A percentile compares a stretch with the other conserved stretches of the same genome.
These are phyloP conservation scores for Merluccius polli DNA, from an alignment of 2,797 vertebrate genomes.

Conservation along the genomic window DNA sequence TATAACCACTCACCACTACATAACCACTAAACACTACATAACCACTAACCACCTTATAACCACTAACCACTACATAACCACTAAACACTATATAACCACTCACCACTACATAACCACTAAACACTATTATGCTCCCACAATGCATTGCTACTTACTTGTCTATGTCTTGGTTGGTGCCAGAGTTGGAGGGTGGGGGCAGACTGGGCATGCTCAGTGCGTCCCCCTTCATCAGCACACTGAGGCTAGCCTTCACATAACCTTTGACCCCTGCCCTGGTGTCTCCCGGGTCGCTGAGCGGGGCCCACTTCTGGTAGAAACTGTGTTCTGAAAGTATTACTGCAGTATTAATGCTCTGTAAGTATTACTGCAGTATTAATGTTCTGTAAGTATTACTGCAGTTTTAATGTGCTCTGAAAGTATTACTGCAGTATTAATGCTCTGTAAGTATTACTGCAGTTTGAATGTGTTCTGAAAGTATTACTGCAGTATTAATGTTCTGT, in stretches of 20 bases:
- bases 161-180: constrained; percentile 74
- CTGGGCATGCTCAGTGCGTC: constrained; percentile 71
- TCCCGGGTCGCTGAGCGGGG: constrained; percentile 84
- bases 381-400: too few relatives aligned
- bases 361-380: background rate
- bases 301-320: constrained; percentile 94
- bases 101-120: too few relatives aligned
- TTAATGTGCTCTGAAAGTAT: background rate
- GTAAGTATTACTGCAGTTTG: too few relatives aligned
- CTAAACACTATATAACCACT: too few relatives aligned
- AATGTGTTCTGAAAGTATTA: too few relatives aligned
- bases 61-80: too few relatives aligned
- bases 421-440: too few relatives aligned
- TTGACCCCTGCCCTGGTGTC: constrained; percentile 87
- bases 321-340: constrained; percentile 72
- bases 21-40: background rate
- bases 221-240: constrained; percentile 80
- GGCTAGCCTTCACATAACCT: constrained; percentile 87
- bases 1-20: too few relatives aligned
- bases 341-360: background rate
- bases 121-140: background rate
- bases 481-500: too few relatives aligned
- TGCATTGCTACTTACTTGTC: constrained; percentile 77
- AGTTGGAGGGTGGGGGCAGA: constrained; percentile 56
- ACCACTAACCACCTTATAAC: background rate